Conservation (phyloP, 2,113 vertebrate species). For the Callithrix jacchus region DNA sequence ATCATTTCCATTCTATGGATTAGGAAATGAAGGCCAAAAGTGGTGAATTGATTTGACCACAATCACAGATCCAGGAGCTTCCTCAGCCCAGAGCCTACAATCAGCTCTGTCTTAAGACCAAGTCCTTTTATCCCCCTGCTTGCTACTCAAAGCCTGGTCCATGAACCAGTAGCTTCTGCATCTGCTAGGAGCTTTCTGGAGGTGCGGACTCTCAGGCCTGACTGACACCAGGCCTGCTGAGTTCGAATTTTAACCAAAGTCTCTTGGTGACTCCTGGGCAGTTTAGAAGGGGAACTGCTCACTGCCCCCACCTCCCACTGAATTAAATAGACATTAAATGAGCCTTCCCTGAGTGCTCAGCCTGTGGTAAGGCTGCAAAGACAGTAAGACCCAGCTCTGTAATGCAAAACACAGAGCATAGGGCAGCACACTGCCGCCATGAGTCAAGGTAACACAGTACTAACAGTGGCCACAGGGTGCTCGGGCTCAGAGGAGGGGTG, state of each 20-base stretch:
- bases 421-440: neutral
- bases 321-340: accelerated
- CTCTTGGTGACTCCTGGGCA: neutral
- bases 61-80: neutral
- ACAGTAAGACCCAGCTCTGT: neutral
- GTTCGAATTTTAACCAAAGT: neutral
- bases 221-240: neutral
- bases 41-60: neutral
- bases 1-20: neutral
- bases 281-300: too few relatives aligned
- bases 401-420: neutral
- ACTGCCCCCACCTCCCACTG: neutral
- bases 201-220: neutral
- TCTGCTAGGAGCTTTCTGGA: neutral
- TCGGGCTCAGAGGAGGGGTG: neutral
- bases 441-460: accelerated
- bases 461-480: neutral
- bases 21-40: neutral
- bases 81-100: neutral
- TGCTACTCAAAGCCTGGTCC: accelerated
- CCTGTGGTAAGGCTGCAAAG: neutral
- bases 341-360: accelerated
- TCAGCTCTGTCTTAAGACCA: accelerated
- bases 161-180: accelerated
- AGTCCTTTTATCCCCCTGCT: neutral